These are phyloP conservation scores for Lordiphosa mommai DNA, from an alignment of 1,140 invertebrate species.

Conservation along the genomic window DNA sequence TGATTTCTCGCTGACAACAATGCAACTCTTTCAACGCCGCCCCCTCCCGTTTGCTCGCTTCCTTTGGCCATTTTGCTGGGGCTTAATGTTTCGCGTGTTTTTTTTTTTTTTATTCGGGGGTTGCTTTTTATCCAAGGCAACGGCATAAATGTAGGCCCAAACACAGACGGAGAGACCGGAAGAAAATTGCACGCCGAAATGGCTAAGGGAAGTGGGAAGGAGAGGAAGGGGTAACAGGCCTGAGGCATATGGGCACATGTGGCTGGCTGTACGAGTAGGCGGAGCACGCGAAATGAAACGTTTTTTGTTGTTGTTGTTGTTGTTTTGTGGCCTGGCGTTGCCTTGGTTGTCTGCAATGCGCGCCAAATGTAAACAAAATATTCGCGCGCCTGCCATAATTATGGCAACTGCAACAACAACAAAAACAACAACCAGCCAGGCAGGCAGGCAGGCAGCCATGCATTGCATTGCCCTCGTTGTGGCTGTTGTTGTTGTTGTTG, in stretches of 20 bases:
- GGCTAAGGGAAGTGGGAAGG: conserved; percentile 5
- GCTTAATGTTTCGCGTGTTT: conserved; percentile 45
- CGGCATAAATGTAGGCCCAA: conserved; percentile 44
- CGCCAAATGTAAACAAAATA: conserved; percentile 78
- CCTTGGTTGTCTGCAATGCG: conserved; percentile 58
- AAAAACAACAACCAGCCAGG: conserved; percentile 20
- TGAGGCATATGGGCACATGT: conserved; percentile 17
- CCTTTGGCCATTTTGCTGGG: conserved; percentile 66
- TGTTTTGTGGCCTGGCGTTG: neutral
- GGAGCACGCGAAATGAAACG: conserved; percentile 70
- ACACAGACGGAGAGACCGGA: conserved; percentile 45
- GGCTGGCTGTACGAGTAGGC: conserved; percentile 56
- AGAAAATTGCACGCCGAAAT: conserved; percentile 53
- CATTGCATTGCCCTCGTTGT: conserved; percentile 38
- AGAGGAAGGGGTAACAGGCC: conserved; percentile 16
- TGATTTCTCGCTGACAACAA: conserved; percentile 63
- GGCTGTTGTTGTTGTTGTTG: conserved; percentile 9
- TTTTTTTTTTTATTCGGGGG: conserved; percentile 24
- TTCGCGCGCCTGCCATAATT: conserved; percentile 77
- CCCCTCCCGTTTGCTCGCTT: conserved; percentile 6
- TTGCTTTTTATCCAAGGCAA: conserved; percentile 19
- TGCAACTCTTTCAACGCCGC: conserved; percentile 50
- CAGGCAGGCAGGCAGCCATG: conserved; percentile 41
- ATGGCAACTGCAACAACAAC: conserved; percentile 53
- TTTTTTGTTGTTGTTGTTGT: conserved; percentile 24